Evolutionary conservation across 2,113 vertebrate species (phyloP).

Genomic region (Peromyscus maniculatus): DNA sequence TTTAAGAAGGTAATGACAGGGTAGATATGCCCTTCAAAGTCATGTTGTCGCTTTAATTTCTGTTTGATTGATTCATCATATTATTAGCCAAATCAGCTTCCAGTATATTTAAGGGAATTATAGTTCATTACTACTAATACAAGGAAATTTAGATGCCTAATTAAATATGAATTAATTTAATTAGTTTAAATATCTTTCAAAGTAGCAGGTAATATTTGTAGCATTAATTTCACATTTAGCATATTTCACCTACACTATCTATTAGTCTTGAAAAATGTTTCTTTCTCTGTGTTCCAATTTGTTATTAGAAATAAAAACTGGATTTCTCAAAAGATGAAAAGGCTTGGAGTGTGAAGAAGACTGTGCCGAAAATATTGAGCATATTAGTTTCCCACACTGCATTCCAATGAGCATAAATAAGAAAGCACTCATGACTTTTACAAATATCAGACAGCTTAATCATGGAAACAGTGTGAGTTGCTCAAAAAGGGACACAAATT

Average conservation of each 20-base stretch:
- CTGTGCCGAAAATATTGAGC: background rate
- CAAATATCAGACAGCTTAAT: background rate
- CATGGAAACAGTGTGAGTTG: background rate
- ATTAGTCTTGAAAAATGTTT: background rate
- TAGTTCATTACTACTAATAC: background rate
- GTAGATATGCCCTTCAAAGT: background rate
- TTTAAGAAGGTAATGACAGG: background rate
- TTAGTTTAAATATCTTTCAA: background rate
- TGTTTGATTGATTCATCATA: background rate
- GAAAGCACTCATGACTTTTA: conserved; percentile 1
- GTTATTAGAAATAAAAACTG: background rate
- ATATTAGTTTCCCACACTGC: background rate
- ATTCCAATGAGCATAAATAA: conserved; percentile 1
- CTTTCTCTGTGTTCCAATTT: background rate
- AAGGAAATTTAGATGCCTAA: background rate
- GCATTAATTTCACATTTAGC: background rate
- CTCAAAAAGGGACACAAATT: background rate
- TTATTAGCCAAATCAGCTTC: background rate
- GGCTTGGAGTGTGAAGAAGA: background rate
- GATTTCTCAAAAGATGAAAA: conserved; percentile 11
- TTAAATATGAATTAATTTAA: conserved; percentile 28
- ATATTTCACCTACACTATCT: background rate
- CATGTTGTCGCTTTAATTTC: background rate
- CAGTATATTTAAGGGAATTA: background rate
- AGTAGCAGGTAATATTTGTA: conserved; percentile 16